Evolutionary conservation across 1,140 invertebrate species (phyloP).

Genomic region (Monomorium pharaonis): DNA sequence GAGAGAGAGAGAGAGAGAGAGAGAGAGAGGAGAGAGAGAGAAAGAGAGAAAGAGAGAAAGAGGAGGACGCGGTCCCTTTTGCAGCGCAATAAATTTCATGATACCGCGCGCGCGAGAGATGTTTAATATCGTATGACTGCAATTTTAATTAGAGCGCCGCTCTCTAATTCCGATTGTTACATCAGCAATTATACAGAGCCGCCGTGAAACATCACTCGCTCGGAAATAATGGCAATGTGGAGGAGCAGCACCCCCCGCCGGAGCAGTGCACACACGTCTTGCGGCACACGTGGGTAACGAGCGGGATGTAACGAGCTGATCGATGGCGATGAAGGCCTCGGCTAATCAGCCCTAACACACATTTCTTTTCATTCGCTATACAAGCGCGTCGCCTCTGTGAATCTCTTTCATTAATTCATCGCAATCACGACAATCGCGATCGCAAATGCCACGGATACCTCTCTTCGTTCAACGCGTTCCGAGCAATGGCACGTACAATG

Average conservation of each 20-base stretch:
- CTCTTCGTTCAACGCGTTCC: neutral
- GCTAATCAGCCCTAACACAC: neutral
- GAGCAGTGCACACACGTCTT: too few species aligned
- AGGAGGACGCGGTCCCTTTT: too few species aligned
- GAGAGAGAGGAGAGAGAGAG: too few species aligned
- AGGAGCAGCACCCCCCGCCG: too few species aligned
- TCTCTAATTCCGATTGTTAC: slow-evolving; percentile 14
- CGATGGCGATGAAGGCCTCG: neutral
- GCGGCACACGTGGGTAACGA: neutral
- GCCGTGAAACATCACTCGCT: neutral
- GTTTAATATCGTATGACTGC: neutral
- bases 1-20: too few species aligned
- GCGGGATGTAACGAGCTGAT: neutral
- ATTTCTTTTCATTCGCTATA: neutral
- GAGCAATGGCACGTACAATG: slow-evolving; percentile 17
- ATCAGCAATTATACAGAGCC: slow-evolving; percentile 5
- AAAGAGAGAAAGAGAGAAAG: too few species aligned
- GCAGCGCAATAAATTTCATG: neutral
- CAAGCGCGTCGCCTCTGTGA: too few species aligned
- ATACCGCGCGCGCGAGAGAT: neutral
- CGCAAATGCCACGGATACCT: neutral
- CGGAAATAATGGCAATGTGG: neutral
- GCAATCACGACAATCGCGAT: neutral
- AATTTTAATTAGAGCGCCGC: slow-evolving; percentile 32
- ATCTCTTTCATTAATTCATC: slow-evolving; percentile 18